Conservation (phyloP, 2,113 vertebrate species). For the Cochlearius cochlearius region DNA sequence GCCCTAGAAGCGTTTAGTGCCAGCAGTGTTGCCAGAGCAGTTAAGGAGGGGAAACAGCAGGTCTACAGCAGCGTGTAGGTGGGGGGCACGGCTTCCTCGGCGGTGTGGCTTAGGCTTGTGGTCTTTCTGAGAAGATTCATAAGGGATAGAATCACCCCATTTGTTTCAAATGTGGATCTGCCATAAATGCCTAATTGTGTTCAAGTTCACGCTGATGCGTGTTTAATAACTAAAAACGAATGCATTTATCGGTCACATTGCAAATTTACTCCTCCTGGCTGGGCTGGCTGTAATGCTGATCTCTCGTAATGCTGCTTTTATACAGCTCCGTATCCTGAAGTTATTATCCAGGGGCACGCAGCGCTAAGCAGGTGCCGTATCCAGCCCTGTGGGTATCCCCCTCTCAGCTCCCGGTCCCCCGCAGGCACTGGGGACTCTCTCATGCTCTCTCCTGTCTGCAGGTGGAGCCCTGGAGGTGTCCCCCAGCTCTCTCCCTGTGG, state of each 20-base stretch:
- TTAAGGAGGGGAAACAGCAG: neutral
- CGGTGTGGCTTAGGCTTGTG: neutral
- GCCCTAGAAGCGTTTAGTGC: neutral
- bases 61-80: neutral
- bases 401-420: fast-evolving
- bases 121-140: neutral
- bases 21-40: fast-evolving
- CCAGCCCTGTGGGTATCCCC: neutral
- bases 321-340: fast-evolving
- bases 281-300: neutral
- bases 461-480: neutral
- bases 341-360: fast-evolving
- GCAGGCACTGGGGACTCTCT: neutral
- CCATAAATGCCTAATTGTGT: neutral
- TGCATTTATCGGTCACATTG: fast-evolving
- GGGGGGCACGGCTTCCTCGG: neutral
- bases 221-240: neutral
- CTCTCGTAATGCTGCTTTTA: neutral
- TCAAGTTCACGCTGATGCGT: fast-evolving
- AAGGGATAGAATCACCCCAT: fast-evolving
- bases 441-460: neutral
- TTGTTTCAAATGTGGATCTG: neutral
- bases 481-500: neutral
- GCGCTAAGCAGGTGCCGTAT: fast-evolving
- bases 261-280: neutral